Conservation (phyloP, 2,888 invertebrate genomes). For the Nemotelus nigrinus region DNA sequence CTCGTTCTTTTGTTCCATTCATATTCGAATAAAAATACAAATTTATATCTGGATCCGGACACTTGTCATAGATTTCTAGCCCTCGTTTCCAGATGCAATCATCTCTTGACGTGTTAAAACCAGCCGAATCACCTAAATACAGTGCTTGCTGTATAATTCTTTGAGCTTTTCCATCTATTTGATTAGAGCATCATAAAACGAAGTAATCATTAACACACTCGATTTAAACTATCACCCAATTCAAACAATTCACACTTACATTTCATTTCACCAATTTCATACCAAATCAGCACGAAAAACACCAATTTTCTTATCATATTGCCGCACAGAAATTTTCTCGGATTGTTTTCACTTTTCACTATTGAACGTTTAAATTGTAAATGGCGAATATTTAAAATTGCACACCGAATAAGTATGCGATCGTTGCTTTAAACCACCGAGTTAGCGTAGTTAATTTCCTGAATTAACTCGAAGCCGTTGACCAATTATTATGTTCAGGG, state of each 20-base stretch:
- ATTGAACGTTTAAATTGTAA: too few relatives aligned
- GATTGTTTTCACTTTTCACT: slow-evolving; percentile 37
- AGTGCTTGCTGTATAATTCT: slow-evolving; percentile 66
- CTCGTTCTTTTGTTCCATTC: slow-evolving; percentile 65
- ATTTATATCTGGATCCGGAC: slow-evolving; percentile 77
- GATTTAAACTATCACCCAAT: neutral
- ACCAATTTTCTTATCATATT: slow-evolving; percentile 32
- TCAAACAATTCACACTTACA: slow-evolving; percentile 36
- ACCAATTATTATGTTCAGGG: slow-evolving; percentile 23
- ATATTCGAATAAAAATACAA: slow-evolving; percentile 73
- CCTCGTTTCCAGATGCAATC: slow-evolving; percentile 77
- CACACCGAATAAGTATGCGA: too few relatives aligned
- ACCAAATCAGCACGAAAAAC: slow-evolving; percentile 33
- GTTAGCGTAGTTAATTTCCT: slow-evolving; percentile 10
- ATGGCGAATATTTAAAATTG: too few relatives aligned
- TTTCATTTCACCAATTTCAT: slow-evolving; percentile 39
- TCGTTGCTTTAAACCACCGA: neutral
- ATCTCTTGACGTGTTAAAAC: slow-evolving; percentile 71
- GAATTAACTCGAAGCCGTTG: slow-evolving; percentile 32
- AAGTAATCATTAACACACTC: neutral
- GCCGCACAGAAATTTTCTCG: neutral
- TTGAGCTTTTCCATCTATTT: slow-evolving; percentile 49
- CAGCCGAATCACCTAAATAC: slow-evolving; percentile 69
- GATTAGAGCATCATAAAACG: neutral
- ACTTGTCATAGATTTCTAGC: slow-evolving; percentile 70